phyloP scores from a whole-genome alignment of 2,797 vertebrate species.

The Cercopithecus diana region DNA sequence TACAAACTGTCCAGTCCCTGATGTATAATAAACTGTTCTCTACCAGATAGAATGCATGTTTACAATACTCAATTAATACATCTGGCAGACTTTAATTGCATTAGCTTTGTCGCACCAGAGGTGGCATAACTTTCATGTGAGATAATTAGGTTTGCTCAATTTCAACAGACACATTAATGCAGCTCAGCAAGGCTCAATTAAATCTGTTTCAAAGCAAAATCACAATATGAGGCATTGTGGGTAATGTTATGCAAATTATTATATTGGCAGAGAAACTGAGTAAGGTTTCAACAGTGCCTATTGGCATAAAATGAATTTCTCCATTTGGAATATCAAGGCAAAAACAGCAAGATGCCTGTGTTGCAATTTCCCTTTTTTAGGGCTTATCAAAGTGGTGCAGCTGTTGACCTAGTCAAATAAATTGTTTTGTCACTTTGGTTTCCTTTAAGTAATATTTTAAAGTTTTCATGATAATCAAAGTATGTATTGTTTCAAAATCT shows the following conservation, averaged over 20 bases:
- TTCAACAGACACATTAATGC: conserved; percentile 86
- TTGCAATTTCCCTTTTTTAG: conserved; percentile 59
- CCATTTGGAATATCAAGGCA: conserved; percentile 63
- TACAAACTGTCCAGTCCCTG: conserved; percentile 76
- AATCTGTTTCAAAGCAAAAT: conserved; percentile 86
- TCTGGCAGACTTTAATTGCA: conserved; percentile 85
- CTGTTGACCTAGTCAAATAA: conserved; percentile 52
- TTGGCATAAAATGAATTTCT: conserved; percentile 80
- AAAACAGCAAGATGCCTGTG: conserved; percentile 73
- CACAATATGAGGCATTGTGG: conserved; percentile 83
- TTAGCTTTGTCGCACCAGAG: conserved; percentile 85
- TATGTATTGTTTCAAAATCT: conserved; percentile 65
- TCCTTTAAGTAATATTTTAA: conserved; percentile 60
- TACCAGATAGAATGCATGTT: conserved; percentile 79
- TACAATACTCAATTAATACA: conserved; percentile 83
- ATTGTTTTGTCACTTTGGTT: conserved; percentile 73
- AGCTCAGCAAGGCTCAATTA: conserved; percentile 86
- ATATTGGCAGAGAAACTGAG: conserved; percentile 82
- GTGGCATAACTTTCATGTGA: conserved; percentile 86
- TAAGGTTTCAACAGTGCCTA: conserved; percentile 74
- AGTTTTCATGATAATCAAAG: conserved; percentile 55
- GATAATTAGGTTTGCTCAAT: conserved; percentile 87
- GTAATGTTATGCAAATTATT: conserved; percentile 84
- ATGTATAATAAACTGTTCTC: conserved; percentile 75
- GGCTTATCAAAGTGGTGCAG: conserved; percentile 73